Evolutionary conservation across 1,140 invertebrate species (phyloP).

Genomic region (Caenorhabditis briggsae): DNA sequence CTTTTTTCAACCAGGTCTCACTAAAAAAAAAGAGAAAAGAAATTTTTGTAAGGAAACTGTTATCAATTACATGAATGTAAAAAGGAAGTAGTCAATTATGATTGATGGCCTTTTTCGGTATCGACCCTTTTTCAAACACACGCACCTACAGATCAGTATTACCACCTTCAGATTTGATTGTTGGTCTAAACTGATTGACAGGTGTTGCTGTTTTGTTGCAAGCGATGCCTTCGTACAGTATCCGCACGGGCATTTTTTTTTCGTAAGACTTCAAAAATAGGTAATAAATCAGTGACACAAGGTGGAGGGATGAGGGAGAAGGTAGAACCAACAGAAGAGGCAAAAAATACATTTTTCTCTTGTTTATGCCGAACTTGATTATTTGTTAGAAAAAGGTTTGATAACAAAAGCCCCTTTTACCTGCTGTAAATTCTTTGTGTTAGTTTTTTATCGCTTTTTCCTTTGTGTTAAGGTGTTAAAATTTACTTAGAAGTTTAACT

Average conservation of each 20-base stretch:
- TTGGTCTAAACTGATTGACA: slow-evolving; percentile 38
- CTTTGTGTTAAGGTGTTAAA: not conserved
- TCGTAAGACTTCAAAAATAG: slow-evolving; percentile 6
- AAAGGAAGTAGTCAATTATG: slow-evolving; percentile 22
- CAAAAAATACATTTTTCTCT: not conserved
- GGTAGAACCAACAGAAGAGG: slow-evolving; percentile 18
- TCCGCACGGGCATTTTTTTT: slow-evolving; percentile 15
- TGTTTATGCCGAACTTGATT: slow-evolving; percentile 46
- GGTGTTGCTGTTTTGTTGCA: slow-evolving; percentile 6
- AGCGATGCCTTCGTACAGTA: not conserved
- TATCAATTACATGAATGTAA: not conserved
- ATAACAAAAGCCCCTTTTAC: slow-evolving; percentile 33
- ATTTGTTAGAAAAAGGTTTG: slow-evolving; percentile 18
- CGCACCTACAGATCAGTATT: slow-evolving; percentile 37
- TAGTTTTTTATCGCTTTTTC: slow-evolving; percentile 8
- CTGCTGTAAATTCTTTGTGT: not conserved
- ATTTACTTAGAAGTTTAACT: too few relatives aligned
- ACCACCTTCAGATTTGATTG: slow-evolving; percentile 7
- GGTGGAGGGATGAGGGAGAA: not conserved
- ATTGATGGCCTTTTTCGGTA: not conserved
- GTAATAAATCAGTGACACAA: slow-evolving; percentile 20
- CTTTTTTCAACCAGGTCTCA: not conserved
- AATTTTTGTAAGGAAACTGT: not conserved
- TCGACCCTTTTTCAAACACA: not conserved
- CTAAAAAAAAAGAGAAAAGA: not conserved